phyloP scores from a whole-genome alignment of 2,797 vertebrate genomes.

The Australoheros facetus region DNA sequence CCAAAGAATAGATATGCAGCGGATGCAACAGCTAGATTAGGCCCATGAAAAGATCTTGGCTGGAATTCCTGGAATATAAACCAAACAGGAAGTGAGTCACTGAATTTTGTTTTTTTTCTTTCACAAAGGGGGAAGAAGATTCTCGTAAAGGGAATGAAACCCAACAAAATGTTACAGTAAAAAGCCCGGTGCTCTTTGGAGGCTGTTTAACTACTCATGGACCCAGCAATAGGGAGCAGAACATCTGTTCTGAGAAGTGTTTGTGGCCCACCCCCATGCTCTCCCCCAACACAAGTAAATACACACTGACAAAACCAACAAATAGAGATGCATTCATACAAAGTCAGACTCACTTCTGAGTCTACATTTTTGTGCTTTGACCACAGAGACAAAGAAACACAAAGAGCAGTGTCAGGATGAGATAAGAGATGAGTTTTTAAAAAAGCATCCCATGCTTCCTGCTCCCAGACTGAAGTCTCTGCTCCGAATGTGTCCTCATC shows the following conservation, averaged over 20 bases:
- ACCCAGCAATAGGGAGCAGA: constrained; percentile 41
- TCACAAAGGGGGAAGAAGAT: constrained; percentile 14
- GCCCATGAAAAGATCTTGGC: constrained; percentile 55
- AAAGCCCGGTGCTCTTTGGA: constrained; percentile 23
- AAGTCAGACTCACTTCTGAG: constrained; percentile 21
- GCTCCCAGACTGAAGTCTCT: constrained; percentile 41
- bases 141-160: constrained; percentile 49
- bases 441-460: constrained; percentile 35
- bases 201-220: constrained; percentile 55
- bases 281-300: constrained; percentile 15
- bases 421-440: constrained; percentile 48
- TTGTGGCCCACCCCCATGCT: not conserved
- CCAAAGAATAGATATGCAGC: constrained; percentile 27
- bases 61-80: constrained; percentile 64
- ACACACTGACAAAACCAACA: constrained; percentile 10
- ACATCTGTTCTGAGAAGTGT: constrained; percentile 60
- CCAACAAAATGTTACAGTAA: constrained; percentile 47
- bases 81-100: constrained; percentile 72
- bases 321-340: constrained; percentile 25
- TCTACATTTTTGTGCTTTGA: constrained; percentile 19
- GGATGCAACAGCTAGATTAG: constrained; percentile 60
- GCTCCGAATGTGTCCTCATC: constrained; percentile 47
- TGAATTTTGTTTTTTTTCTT: constrained; percentile 43
- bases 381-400: constrained; percentile 28
- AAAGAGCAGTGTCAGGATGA: constrained; percentile 46